A percentile compares a stretch with the other conserved stretches of the same genome.
Conservation (phyloP, 2,113 vertebrate genomes). For the Pelecanus crispus region DNA sequence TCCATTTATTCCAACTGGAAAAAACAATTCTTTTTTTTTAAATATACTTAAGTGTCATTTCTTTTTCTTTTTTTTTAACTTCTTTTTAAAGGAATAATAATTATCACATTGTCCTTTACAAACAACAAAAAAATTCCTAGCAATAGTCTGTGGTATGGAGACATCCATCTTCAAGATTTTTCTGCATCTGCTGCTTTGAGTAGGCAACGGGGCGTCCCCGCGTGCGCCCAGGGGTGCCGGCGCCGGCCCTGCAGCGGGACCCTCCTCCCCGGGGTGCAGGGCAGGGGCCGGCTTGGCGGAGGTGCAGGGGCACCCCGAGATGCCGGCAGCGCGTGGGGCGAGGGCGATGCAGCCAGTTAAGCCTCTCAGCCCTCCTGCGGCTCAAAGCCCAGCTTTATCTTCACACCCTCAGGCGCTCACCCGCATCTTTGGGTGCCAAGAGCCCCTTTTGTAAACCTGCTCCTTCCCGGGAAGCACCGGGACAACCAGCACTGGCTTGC, state of each 20-base stretch:
- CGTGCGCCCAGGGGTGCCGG: not conserved
- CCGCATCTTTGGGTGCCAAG: not conserved
- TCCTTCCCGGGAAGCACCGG: not conserved
- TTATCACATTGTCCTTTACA: slow-evolving; percentile 67
- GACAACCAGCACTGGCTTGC: not conserved
- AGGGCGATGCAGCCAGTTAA: not conserved
- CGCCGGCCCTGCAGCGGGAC: not conserved
- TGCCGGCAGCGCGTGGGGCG: not conserved
- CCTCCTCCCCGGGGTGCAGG: not conserved
- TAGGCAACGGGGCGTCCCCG: not conserved
- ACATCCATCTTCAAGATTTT: slow-evolving; percentile 54
- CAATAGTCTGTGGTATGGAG: slow-evolving; percentile 59
- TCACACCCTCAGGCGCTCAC: not conserved
- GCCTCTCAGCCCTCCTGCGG: not conserved
- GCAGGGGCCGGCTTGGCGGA: not conserved
- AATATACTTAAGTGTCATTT: slow-evolving; percentile 52
- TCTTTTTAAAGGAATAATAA: slow-evolving; percentile 58
- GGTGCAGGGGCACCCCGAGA: not conserved
- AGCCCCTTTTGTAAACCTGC: not conserved
- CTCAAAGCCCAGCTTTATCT: not conserved
- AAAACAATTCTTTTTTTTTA: slow-evolving; percentile 40
- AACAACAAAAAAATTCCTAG: slow-evolving; percentile 63
- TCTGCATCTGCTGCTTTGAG: slow-evolving; percentile 40
- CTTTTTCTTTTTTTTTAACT: not conserved
- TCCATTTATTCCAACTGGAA: slow-evolving; percentile 60